A percentile compares a stretch with the other conserved stretches of the same genome.
Evolutionary conservation across 2,113 vertebrate genomes (phyloP).

Genomic region (Chamaea fasciata): DNA sequence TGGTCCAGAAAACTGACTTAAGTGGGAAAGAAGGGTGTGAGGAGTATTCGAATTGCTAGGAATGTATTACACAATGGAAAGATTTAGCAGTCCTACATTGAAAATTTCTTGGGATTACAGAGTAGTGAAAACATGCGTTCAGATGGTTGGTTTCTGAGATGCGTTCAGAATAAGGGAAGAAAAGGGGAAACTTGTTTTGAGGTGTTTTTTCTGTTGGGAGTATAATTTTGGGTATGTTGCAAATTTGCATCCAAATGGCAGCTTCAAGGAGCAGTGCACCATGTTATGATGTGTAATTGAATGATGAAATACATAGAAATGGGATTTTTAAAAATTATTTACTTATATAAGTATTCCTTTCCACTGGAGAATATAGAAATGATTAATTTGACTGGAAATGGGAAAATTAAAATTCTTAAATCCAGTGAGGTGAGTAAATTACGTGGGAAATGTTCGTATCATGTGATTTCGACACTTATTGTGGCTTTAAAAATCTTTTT

Average conservation of each 20-base stretch:
- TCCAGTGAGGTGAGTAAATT: not conserved
- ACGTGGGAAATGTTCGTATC: fast-evolving
- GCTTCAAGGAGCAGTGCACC: not conserved
- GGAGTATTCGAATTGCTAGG: not conserved
- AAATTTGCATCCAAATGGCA: not conserved
- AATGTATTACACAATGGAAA: not conserved
- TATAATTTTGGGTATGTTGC: not conserved
- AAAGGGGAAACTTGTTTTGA: not conserved
- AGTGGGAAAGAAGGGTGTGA: not conserved
- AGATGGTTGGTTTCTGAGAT: not conserved
- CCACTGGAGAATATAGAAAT: not conserved
- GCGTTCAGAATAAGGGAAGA: not conserved
- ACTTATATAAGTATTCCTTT: not conserved
- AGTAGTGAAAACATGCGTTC: not conserved
- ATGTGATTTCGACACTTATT: not conserved
- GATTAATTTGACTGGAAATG: not conserved
- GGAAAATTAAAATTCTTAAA: not conserved
- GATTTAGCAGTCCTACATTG: not conserved
- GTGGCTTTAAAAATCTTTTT: not conserved
- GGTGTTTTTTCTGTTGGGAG: not conserved
- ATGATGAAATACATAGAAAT: not conserved
- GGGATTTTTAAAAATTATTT: not conserved
- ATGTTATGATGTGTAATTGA: not conserved
- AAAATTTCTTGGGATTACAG: not conserved
- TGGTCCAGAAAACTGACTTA: not conserved